Conservation (phyloP, 2,797 vertebrate genomes). For the Phaenicophaeus curvirostris region DNA sequence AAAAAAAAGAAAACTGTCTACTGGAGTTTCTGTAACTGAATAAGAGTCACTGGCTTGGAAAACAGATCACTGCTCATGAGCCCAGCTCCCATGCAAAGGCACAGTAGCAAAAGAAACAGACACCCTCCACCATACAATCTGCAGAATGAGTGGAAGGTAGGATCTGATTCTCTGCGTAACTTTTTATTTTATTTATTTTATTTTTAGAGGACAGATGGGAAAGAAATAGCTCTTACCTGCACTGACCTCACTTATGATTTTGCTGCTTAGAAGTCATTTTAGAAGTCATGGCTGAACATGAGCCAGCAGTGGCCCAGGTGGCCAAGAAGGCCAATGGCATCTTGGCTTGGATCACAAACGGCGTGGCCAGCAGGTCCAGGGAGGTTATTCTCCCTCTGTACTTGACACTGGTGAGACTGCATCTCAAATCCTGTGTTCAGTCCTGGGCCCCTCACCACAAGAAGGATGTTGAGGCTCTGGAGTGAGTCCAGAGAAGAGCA, state of each 20-base stretch:
- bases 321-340: too few relatives aligned
- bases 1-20: background rate
- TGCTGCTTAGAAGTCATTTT: background rate
- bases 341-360: too few relatives aligned
- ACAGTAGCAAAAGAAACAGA: background rate
- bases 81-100: background rate
- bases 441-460: too few relatives aligned
- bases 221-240: constrained; percentile 39
- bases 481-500: too few relatives aligned
- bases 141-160: background rate
- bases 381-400: too few relatives aligned
- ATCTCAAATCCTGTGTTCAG: too few relatives aligned
- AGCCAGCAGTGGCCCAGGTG: too few relatives aligned
- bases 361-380: too few relatives aligned
- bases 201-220: constrained; percentile 18
- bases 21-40: constrained; percentile 25
- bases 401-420: too few relatives aligned
- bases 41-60: background rate
- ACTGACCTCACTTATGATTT: constrained; percentile 36
- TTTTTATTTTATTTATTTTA: background rate
- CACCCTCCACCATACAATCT: background rate
- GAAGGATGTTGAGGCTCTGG: too few relatives aligned
- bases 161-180: background rate
- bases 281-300: too few relatives aligned
- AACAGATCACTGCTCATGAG: background rate